phyloP scores from a whole-genome alignment of 1,140 invertebrate species.

The Nomia melanderi region DNA sequence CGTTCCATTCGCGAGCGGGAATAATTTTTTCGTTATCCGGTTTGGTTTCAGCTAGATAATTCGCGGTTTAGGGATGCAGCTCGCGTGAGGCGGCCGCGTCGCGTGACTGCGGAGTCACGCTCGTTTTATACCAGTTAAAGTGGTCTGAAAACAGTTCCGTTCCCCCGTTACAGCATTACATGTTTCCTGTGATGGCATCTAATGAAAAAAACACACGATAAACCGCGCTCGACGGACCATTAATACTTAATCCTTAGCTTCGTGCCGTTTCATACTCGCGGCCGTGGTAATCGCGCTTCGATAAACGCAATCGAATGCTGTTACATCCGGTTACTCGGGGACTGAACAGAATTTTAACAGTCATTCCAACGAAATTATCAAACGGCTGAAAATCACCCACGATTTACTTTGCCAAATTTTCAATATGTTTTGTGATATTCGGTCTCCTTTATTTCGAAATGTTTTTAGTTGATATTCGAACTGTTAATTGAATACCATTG shows the following conservation, averaged over 20 bases:
- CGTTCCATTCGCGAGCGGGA: too few relatives aligned
- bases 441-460: too few relatives aligned
- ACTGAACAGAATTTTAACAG: too few relatives aligned
- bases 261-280: background rate
- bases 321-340: too few relatives aligned
- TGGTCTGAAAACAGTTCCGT: slow-evolving; percentile 21
- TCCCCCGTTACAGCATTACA: slow-evolving; percentile 2
- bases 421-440: too few relatives aligned
- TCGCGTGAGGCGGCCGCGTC: slow-evolving; percentile 11
- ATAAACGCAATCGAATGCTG: background rate
- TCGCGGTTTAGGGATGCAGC: background rate
- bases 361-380: too few relatives aligned
- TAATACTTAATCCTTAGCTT: slow-evolving; percentile 7
- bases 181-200: slow-evolving; percentile 12
- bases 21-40: background rate
- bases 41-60: background rate
- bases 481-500: too few relatives aligned
- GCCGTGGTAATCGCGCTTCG: background rate
- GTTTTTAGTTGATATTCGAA: too few relatives aligned
- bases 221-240: background rate
- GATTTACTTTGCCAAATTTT: too few relatives aligned
- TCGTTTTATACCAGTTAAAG: slow-evolving; percentile 23
- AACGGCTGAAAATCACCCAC: too few relatives aligned
- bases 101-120: slow-evolving; percentile 32
- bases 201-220: slow-evolving; percentile 2